Percentiles rank a stretch among this genome's conserved stretches.
Conservation (phyloP, 2,113 vertebrate genomes). For the Anser cygnoides region DNA sequence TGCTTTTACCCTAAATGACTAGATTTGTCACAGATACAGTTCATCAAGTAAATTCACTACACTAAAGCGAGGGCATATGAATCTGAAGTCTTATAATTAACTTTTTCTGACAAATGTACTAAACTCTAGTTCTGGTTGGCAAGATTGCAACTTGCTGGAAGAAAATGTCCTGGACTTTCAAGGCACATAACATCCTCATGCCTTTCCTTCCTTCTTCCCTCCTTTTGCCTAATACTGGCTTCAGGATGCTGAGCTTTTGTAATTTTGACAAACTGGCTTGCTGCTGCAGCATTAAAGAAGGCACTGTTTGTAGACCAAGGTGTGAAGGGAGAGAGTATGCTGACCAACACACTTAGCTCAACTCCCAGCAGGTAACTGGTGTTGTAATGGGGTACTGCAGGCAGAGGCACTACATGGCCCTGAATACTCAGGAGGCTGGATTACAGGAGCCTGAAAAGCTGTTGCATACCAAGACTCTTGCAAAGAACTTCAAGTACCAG, state of each 20-base stretch:
- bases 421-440: not conserved
- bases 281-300: not conserved
- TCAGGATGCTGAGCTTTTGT: not conserved
- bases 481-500: not conserved
- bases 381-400: not conserved
- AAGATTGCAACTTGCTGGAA: not conserved
- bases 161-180: constrained; percentile 27
- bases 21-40: not conserved
- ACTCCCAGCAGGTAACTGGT: not conserved
- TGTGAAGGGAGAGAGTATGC: not conserved
- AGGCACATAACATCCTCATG: not conserved
- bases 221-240: not conserved
- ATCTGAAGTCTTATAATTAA: not conserved
- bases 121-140: not conserved
- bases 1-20: not conserved
- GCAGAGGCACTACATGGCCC: not conserved
- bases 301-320: not conserved
- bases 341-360: not conserved
- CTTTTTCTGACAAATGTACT: not conserved
- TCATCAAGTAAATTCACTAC: not conserved
- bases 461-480: not conserved
- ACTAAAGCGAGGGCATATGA: not conserved
- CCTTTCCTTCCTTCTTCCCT: not conserved
- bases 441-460: not conserved
- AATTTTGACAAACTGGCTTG: not conserved